Evolutionary conservation across 2,113 vertebrate genomes (phyloP).

Genomic region (Serinus canaria): DNA sequence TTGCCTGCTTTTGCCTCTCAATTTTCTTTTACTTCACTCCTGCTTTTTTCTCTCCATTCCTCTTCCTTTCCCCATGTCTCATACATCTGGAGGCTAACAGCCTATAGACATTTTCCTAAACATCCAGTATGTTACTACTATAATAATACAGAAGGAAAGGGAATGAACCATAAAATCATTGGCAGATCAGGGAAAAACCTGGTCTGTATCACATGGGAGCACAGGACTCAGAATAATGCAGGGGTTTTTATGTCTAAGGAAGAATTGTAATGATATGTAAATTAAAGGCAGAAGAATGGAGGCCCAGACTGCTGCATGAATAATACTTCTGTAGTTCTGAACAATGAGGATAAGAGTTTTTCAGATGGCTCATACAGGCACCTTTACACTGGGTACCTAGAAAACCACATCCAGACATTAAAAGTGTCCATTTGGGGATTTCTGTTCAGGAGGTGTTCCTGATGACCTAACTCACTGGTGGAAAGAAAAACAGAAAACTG

Average conservation of each 20-base stretch:
- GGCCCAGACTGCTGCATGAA: constrained; percentile 3
- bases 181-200: not conserved
- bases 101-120: not conserved
- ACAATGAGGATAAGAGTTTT: constrained; percentile 9
- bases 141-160: not conserved
- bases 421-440: not conserved
- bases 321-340: constrained; percentile 30
- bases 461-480: not conserved
- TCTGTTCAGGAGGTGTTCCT: not conserved
- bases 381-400: rapidly evolving
- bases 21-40: not conserved
- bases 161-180: not conserved
- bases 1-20: not conserved
- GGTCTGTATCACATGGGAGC: not conserved
- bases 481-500: not conserved
- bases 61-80: not conserved
- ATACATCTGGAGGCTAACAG: not conserved
- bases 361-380: not conserved
- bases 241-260: not conserved
- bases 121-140: not conserved
- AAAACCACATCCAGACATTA: not conserved
- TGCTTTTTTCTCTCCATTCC: not conserved
- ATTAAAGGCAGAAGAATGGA: constrained; percentile 43
- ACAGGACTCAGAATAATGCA: not conserved
- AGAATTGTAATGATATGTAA: constrained; percentile 51